Evolutionary conservation across 2,888 invertebrate species (phyloP).

Genomic region (Pammene fasciana): DNA sequence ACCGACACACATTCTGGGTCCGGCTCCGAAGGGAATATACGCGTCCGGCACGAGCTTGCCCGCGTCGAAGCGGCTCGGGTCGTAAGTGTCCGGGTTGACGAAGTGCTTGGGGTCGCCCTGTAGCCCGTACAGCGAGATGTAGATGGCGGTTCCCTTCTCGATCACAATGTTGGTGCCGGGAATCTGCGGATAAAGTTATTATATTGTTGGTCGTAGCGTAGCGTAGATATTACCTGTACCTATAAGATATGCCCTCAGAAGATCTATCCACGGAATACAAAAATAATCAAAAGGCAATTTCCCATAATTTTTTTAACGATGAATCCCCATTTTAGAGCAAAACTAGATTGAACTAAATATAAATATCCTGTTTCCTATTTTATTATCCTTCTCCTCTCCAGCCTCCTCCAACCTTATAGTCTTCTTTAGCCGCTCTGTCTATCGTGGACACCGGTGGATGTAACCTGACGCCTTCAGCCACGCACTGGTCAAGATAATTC

Average conservation of each 20-base stretch:
- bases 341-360: no score
- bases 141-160: conserved; percentile 50
- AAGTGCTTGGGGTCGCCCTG: conserved; percentile 47
- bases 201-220: no score
- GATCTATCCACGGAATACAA: no score
- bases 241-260: no score
- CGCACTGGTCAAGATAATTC: conserved; percentile 50
- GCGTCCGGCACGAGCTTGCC: conserved; percentile 37
- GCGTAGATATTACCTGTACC: no score
- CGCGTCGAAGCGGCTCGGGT: conserved; percentile 44
- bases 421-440: conserved; percentile 43
- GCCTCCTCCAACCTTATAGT: conserved; percentile 45
- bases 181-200: neutral
- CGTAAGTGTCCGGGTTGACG: conserved; percentile 38
- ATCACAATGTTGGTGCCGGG: conserved; percentile 42
- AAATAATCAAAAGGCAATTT: no score
- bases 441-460: conserved; percentile 49
- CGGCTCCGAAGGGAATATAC: conserved; percentile 27
- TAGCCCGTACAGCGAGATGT: conserved; percentile 48
- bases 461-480: conserved; percentile 48
- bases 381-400: neutral
- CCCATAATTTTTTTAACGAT: no score
- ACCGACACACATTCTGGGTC: conserved; percentile 37
- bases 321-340: no score
- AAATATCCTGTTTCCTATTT: no score